Conservation (phyloP, 2,888 invertebrate genomes). For the Philonicus albiceps region DNA sequence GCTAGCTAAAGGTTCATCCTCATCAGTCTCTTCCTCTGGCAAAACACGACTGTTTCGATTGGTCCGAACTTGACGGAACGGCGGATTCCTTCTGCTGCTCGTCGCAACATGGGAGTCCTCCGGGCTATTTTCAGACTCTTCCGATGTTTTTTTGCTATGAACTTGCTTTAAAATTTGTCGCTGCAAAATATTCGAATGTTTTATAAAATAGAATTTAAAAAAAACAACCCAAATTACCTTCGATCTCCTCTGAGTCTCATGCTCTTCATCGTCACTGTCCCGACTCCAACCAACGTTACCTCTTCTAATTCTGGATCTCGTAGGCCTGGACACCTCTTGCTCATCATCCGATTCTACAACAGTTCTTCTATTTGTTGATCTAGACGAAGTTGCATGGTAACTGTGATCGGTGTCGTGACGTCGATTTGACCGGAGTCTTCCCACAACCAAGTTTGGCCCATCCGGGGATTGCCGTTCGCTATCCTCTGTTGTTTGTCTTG, state of each 20-base stretch:
- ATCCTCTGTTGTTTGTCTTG: slow-evolving; percentile 22
- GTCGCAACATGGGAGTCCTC: slow-evolving; percentile 38
- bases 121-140: slow-evolving; percentile 44
- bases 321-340: slow-evolving; percentile 57
- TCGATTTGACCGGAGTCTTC: slow-evolving; percentile 54
- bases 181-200: background rate
- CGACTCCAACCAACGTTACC: slow-evolving; percentile 59
- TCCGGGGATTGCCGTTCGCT: slow-evolving; percentile 35
- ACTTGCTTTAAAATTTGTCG: background rate
- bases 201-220: background rate
- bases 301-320: slow-evolving; percentile 58
- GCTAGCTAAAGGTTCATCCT: slow-evolving; percentile 39
- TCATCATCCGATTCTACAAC: slow-evolving; percentile 54
- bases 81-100: slow-evolving; percentile 42
- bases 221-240: background rate
- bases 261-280: slow-evolving; percentile 55
- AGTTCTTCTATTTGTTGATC: slow-evolving; percentile 54
- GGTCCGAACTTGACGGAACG: slow-evolving; percentile 58
- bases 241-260: slow-evolving; percentile 51
- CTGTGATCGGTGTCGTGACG: slow-evolving; percentile 61
- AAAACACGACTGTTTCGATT: slow-evolving; percentile 59
- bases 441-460: slow-evolving; percentile 33
- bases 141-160: slow-evolving; percentile 44
- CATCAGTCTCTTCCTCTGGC: slow-evolving; percentile 49
- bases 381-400: slow-evolving; percentile 58